Evolutionary conservation across 2,888 invertebrate species (phyloP), one percentile per base, ranked within the genome.

Genomic region (Nemotelus nigrinus): DNA sequence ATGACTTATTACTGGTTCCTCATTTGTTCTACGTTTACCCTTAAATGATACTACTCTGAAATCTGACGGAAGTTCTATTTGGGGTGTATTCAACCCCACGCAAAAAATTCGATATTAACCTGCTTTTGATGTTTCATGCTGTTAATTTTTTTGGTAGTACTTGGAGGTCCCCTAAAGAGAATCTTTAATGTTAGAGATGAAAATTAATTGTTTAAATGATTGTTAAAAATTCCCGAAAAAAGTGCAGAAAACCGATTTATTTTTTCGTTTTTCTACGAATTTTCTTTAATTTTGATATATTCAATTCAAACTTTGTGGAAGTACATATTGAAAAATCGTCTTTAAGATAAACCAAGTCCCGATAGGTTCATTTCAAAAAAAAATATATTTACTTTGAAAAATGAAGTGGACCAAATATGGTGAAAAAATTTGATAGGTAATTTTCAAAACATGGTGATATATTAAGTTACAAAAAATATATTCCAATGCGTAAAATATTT

Each of bases 21-120:
- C n/a, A n/a, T n/a, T n/a, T n/a, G n/a, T n/a, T n/a, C n/a, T n/a
- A n/a, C n/a, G n/a, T n/a, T n/a, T n/a, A 58, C 58, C 58, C 58
- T 7, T 58, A 58, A 58, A 58, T 58, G 58, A 58, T n/a, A n/a
- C 58, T n/a, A 7, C 58, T n/a, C 7, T n/a, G 58, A 6, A 58
- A 4, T n/a, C 58, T 6, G 25, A 58, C 58, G 58, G 6, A n/a
- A 58, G 58, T 58, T 4, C 58, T n/a, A 58, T n/a, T 58, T 6
- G 58, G 7, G 58, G 58, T 58, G 58, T 58, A 58, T 58, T 7
- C 58, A 58, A 58, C 58, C 25, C 58, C 58, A 58, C 58, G 58
- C 58, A n/a, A 25, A n/a, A 58, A 58, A 58, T 58, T 58, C 58
- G 58, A 58, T 58, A 25, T 58, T 58, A 58, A 25, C 25, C 7